Evolutionary conservation across 2,797 vertebrate genomes (phyloP), one percentile per base, ranked within the genome.

Genomic region (Rhadinocentrus ornatus): DNA sequence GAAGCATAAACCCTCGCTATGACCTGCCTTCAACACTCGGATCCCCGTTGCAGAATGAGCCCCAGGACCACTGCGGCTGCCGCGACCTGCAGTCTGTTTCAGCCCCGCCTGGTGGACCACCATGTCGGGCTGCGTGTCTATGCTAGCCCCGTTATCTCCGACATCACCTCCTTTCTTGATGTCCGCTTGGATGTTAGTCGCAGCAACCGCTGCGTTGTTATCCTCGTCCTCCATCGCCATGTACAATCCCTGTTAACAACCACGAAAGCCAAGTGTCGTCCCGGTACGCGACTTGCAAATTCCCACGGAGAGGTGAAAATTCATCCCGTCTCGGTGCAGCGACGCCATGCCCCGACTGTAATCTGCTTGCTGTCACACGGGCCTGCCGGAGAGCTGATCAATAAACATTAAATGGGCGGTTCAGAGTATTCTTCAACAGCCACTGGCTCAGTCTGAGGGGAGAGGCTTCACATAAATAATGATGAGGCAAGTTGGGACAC

Each of bases 151-250:
- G 89, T 73, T 90, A 71, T 89, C 91, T 81, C 86, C 92, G 82
- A 80, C 92, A 78, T 85, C 91, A 56, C 87, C 90, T 84, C 85
- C 86, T 60, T 88, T 91, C 85, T 87, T 85, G 58, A 65, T 73
- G 84, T 85, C 93, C 63, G 83, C 61, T 50, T 80, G 81, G 70
- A 79, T 82, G 73, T 66, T 82, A 31, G 78, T 81, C 70, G 78
- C 86, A 68, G 59, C 81, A 62, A 57, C 75, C 64, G 75, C 73
- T 9, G 76, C 9, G n/a, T 73, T 87, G 4, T 69, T 86, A 6
- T 94, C 90, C 79, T 89, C 91, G 90, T 93, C 94, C 87, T 94
- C 93, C 94, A 94, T 95, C 90, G 93, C 92, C 94, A 94, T 93
- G 86, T 69, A 81, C 62, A 83, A 71, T 66, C 54, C 63, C 53